Base-by-base conservation (phyloP, 2,888 invertebrate genomes). In the Achlya flavicornis region DNA sequence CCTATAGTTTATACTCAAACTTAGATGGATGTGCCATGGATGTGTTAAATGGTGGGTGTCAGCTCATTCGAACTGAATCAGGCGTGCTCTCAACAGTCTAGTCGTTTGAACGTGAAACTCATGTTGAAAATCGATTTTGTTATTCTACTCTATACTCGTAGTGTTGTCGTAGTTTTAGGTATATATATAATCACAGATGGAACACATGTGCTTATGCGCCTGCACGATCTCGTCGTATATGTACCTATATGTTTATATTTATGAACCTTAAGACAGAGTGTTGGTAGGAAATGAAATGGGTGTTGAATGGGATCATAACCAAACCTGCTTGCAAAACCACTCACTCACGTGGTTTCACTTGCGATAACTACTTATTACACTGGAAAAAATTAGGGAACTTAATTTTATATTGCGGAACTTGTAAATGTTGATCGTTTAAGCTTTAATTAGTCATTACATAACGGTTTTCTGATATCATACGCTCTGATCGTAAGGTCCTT, bases 371-470 rank as follows among this genome's bases (percentile, higher is more conserved):
- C 26, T 26, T 26, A 26, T 26, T 26, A 26, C 1, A 26, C 26
- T 35, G 35, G 35, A 6, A 7, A 4, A 1, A 41, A 41, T 41
- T 11, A 41, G 14, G 14, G n/a, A 7, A n/a, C n/a, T n/a, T 41
- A 11, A 41, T 12, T 41, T 41, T 3, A 61, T 46, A n/a, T 63
- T 67, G 58, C 66, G 65, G 69, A 70, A 71, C 63, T 68, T 6
- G 41, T 12, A 3, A 38, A 3, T 46, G 5, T 6, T 46, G 46
- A 66, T 67, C 62, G 62, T 7, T 58, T 14, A 16, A 65, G 46
- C 62, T 41, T 57, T 57, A 73, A 72, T 72, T 71, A 76, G 67
- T 76, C 68, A 73, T 72, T 63, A 32, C 38, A 60, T 58, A 53
- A 59, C 53, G 58, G 53, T 35, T 58, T 38, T 68, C 43, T 65